A percentile compares a stretch with the other conserved stretches of the same genome.
Evolutionary conservation across 1,140 invertebrate species (phyloP).

Genomic region (Drosophila subobscura): DNA sequence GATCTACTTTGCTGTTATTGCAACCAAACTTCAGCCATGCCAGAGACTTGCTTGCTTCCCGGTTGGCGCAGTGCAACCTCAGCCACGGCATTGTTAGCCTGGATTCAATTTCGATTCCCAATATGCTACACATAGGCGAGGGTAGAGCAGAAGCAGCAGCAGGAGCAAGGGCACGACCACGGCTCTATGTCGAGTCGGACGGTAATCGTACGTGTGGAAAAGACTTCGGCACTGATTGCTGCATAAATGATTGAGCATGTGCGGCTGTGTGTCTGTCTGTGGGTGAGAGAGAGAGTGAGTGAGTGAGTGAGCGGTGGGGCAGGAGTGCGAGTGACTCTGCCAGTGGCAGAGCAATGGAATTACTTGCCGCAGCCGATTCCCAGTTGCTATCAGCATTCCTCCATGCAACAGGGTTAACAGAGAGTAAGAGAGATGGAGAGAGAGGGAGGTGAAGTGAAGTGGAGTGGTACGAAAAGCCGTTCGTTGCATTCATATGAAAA

Average conservation of each 20-base stretch:
- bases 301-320: not conserved
- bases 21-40: not conserved
- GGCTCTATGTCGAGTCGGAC: conserved; percentile 38
- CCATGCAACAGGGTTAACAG: conserved; percentile 44
- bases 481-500: conserved; percentile 65
- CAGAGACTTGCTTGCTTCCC: conserved; percentile 7
- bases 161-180: not conserved
- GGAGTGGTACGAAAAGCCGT: conserved; percentile 6
- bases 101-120: conserved; percentile 45
- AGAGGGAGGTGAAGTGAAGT: no score
- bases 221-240: conserved; percentile 73
- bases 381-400: conserved; percentile 55
- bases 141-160: conserved; percentile 10
- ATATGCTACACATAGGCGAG: conserved; percentile 53
- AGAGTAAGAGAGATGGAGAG: not conserved
- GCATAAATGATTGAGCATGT: conserved; percentile 79
- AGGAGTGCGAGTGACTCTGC: conserved; percentile 7
- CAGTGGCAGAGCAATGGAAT: conserved; percentile 6
- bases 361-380: conserved; percentile 45
- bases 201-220: conserved; percentile 78
- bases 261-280: conserved; percentile 8
- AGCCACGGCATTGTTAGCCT: conserved; percentile 41
- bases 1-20: no score
- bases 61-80: conserved; percentile 5
- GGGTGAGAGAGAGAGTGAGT: not conserved